Evolutionary conservation across 2,888 invertebrate species (phyloP), one percentile per base, ranked within the genome.

Genomic region (Embidobia sp.): DNA sequence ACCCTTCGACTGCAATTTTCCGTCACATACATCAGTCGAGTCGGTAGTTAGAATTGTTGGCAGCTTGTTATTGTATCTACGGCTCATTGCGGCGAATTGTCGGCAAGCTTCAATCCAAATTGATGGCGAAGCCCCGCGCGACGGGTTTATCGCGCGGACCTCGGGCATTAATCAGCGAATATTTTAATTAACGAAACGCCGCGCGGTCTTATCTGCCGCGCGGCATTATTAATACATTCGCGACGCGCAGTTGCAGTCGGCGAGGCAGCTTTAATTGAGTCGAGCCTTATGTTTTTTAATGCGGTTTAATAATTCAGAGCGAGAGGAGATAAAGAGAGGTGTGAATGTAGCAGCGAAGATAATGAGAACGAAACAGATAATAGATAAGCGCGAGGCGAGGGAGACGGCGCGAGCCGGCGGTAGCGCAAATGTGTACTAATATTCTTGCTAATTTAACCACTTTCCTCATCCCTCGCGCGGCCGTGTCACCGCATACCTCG

Each of bases 11-110:
- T 85, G 85, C 87, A 87, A 88, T 88, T 89, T 89, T 88, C 89
- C 88, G 87, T 88, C 88, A 87, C 89, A 88, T 88, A 87, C 85
- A 88, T 89, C 89, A 88, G 81, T 80, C 81, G 77, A 83, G 88
- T 85, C 89, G 86, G 89, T 87, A 88, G 88, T 88, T 87, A 86
- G 87, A 88, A 86, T 75, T 85, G 84, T 84, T 88, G 89, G 86
- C 88, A 89, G 89, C 89, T 89, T 89, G 89, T 89, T 89, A 89
- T 86, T 86, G 84, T 79, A 81, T 80, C 79, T 74, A 76, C 81
- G 72, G 73, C 79, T 79, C 80, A 77, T 79, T 79, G 80, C 82
- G 79, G 80, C 81, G 82, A 83, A 83, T 80, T 78, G 79, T 63
- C 55, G 55, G 59, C 48, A 69, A 66, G 15, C 51, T 69, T 63